Conservation (phyloP, 2,888 invertebrate genomes). For the Leptopilina syphax region DNA sequence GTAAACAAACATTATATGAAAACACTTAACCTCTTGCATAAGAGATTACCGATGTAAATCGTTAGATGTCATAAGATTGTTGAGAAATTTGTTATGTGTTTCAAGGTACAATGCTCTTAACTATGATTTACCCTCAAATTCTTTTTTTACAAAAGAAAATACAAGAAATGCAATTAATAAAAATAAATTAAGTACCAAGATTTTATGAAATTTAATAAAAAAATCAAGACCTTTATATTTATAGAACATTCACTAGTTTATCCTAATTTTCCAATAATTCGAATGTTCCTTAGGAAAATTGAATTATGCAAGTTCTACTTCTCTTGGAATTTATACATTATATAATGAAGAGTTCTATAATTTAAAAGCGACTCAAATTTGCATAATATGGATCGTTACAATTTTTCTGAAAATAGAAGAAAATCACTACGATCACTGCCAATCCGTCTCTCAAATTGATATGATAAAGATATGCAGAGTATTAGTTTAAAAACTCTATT, state of each 20-base stretch:
- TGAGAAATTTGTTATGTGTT: constrained; percentile 17
- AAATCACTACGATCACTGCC: constrained; percentile 5
- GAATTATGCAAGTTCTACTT: constrained; percentile 26
- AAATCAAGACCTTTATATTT: not conserved
- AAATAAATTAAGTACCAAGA: too few relatives aligned
- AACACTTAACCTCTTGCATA: constrained; percentile 10
- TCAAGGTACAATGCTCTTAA: constrained; percentile 27
- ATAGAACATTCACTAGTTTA: not conserved
- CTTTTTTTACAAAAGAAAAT: not conserved
- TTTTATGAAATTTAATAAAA: not conserved
- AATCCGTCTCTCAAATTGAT: not conserved
- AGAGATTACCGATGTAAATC: constrained; percentile 22
- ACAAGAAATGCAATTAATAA: not conserved
- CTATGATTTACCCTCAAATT: not conserved
- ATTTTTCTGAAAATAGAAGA: constrained; percentile 16
- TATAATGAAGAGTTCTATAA: constrained; percentile 20
- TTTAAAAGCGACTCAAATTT: constrained; percentile 10
- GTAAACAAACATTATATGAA: constrained; percentile 23
- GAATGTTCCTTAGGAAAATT: constrained; percentile 20
- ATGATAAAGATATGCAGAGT: not conserved
- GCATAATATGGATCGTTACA: constrained; percentile 1
- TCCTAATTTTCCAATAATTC: not conserved
- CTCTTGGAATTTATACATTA: constrained; percentile 23
- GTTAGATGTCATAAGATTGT: constrained; percentile 25
- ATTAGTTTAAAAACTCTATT: not conserved